Evolutionary conservation across 2,888 invertebrate genomes (phyloP), one percentile per base, ranked within the genome.

Genomic region (Halictus ligatus): DNA sequence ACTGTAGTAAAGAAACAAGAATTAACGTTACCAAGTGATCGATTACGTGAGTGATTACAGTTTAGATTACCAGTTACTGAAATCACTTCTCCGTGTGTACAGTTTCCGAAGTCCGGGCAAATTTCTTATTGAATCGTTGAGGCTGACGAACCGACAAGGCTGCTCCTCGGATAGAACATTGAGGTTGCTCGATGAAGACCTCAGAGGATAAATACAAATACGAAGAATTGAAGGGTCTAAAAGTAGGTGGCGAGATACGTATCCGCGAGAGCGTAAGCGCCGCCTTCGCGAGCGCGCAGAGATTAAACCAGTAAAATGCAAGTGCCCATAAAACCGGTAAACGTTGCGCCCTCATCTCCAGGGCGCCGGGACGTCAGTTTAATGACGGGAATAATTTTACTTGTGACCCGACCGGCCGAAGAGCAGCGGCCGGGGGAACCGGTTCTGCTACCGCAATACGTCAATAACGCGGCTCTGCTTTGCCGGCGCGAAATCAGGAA

Each of bases 251-350:
- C 60, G 72, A 83, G 67, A 72, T 79, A 75, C 74, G 79, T 80
- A 76, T 82, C 73, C 64, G 77, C 77, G 72, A 18, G 64, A 71
- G 77, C 18, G 75, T 76, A 74, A 78, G 72, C 75, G 75, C 60
- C 83, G 75, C 69, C 81, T 81, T 85, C 78, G 80, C 88, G 77
- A 69, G 87, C 81, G 81, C 81, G 67, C 78, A 88, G 85, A 90
- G 89, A 92, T 92, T 91, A 91, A 91, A 92, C 88, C 91, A 90
- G 91, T 91, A 91, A 92, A 92, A 90, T 86, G 92, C 87, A 89
- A 91, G 91, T 91, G 83, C 85, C 85, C 89, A 89, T 89, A 91
- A 91, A 90, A 91, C 89, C 84, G 88, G 85, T 89, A 89, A 91
- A 91, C 88, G 89, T 79, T 84, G 84, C 85, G 88, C 84, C 85